Conservation (phyloP, 1,140 invertebrate genomes). For the Trachelipus rathkii region DNA sequence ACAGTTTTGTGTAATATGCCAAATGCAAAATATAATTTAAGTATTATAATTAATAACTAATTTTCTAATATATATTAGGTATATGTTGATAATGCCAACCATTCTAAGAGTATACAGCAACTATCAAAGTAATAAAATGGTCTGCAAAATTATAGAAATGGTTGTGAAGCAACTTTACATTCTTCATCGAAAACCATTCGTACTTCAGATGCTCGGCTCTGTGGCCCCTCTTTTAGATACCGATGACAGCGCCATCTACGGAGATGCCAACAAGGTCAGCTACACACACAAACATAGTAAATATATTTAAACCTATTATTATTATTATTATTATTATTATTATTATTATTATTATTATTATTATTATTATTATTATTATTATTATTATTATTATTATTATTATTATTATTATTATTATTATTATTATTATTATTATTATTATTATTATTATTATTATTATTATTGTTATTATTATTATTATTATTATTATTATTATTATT, state of each 20-base stretch:
- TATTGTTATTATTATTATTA: too few species aligned
- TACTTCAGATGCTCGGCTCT: conserved; percentile 97
- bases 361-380: too few species aligned
- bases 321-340: not conserved
- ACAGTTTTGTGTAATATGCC: not conserved
- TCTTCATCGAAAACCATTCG: conserved; percentile 96
- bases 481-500: too few species aligned
- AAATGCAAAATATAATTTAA: not conserved
- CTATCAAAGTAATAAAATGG: conserved; percentile 92
- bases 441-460: not conserved
- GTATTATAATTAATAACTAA: not conserved
- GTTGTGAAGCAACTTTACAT: conserved; percentile 98
- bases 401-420: not conserved
- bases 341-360: not conserved
- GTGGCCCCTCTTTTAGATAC: conserved; percentile 93
- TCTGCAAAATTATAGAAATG: conserved; percentile 93
- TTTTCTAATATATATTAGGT: conserved; percentile 68
- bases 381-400: not conserved
- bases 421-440: not conserved
- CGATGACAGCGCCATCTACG: conserved; percentile 76
- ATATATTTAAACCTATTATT: not conserved
- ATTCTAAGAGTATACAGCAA: conserved; percentile 93
- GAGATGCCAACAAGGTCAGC: conserved; percentile 80
- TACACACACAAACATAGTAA: not conserved
- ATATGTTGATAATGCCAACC: conserved; percentile 95